Evolutionary conservation across 2,888 invertebrate genomes (phyloP), one percentile per base, ranked within the genome.

Genomic region (Drosophila basisetae): DNA sequence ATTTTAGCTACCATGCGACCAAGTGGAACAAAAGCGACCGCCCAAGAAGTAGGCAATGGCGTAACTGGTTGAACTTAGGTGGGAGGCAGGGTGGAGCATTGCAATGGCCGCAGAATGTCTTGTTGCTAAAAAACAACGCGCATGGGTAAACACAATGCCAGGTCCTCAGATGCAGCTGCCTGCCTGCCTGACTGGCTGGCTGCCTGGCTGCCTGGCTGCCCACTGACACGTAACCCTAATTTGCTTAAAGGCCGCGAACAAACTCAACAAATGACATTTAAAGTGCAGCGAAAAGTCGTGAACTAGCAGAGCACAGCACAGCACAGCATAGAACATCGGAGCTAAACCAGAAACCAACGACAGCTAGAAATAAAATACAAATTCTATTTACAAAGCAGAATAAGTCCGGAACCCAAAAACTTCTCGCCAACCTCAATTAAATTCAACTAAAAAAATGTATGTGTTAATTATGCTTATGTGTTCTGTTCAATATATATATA

Each of bases 251-350:
- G 76, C 85, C 73, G 74, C 82, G 73, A 43, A 73, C 80, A 84
- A 87, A 82, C 83, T 81, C 76, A 73, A 75, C 85, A 80, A 85
- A 85, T 85, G 85, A 75, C 88, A 85, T 85, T 85, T 88, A 85
- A 85, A 85, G 88, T 88, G 85, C 85, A 88, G 85, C 83, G 85
- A 85, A 83, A 88, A 85, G 81, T 88, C 85, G 85, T 83, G 83
- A 85, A 85, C 85, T 85, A 81, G 85, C 75, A n/a, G 16, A 22
- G 22, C 31, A 31, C 31, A 31, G 31, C 30, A 0, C 30, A 35
- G 16, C n/a, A 43, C n/a, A 11, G 54, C 18, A 18, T 6, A 18
- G 25, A 5, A 18, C 16, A 13, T 35, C 35, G 4, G 13, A 25
- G 18, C 25, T 4, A 25, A n/a, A 7, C 62, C 62, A 22, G 65